A percentile compares a stretch with the other conserved stretches of the same genome.
Evolutionary conservation across 2,888 invertebrate genomes (phyloP).

Genomic region (Cheilosia vulpina): DNA sequence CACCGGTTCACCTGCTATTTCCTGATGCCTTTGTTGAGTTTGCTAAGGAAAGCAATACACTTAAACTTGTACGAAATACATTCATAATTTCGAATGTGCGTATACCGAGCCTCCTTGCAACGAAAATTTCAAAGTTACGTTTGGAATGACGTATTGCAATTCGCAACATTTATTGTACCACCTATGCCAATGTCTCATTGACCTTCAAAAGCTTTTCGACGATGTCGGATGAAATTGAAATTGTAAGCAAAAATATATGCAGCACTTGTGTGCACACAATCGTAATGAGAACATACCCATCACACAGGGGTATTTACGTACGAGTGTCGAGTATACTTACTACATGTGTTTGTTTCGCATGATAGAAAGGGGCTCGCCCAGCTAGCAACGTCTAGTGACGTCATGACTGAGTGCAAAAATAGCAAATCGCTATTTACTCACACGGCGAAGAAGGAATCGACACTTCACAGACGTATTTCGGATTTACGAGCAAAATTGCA

Average conservation of each 20-base stretch:
- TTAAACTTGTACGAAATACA: not conserved
- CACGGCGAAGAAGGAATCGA: no score
- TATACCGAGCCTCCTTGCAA: not conserved
- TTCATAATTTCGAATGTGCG: not conserved
- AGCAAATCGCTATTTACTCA: not conserved
- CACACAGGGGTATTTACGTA: not conserved
- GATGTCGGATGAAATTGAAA: constrained; percentile 43
- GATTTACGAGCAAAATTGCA: constrained; percentile 34
- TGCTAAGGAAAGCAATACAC: no score
- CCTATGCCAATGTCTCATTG: constrained; percentile 4
- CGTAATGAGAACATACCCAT: constrained; percentile 37
- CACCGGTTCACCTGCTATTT: constrained; percentile 31
- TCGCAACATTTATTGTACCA: constrained; percentile 18
- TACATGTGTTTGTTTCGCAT: constrained; percentile 4
- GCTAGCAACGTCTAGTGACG: constrained; percentile 30
- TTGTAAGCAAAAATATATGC: constrained; percentile 20
- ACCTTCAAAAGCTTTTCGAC: constrained; percentile 37
- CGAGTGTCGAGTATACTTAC: not conserved
- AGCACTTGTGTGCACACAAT: not conserved
- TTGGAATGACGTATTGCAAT: constrained; percentile 18
- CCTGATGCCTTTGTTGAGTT: not conserved
- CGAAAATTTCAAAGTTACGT: constrained; percentile 16
- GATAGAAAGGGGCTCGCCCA: constrained; percentile 61
- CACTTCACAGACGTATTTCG: not conserved
- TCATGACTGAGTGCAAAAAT: constrained; percentile 35